Conservation (phyloP, 2,797 vertebrate genomes). For the Ambastaia sidthimunki region DNA sequence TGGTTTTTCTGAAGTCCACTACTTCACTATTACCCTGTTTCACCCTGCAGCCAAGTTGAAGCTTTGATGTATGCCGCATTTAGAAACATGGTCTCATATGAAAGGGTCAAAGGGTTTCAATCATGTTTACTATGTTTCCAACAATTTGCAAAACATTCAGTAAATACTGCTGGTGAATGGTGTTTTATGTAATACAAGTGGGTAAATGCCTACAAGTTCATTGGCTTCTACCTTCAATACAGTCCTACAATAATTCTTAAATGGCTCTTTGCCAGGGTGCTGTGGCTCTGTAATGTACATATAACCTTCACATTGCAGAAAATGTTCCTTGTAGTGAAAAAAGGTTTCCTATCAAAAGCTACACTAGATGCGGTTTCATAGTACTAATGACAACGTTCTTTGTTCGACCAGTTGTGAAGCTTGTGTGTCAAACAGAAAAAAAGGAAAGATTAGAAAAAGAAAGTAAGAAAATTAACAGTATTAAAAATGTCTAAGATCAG, state of each 20-base stretch:
- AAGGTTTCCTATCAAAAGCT: too few relatives aligned
- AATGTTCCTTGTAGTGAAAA: neutral
- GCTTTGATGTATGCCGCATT: neutral
- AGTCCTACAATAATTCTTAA: neutral
- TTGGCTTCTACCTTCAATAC: neutral
- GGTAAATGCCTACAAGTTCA: neutral
- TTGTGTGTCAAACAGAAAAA: too few relatives aligned
- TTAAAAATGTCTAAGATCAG: too few relatives aligned
- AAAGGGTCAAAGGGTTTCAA: too few relatives aligned
- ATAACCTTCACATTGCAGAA: neutral
- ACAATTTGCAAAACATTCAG: neutral
- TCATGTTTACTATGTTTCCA: neutral
- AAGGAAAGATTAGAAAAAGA: too few relatives aligned
- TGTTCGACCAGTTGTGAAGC: too few relatives aligned
- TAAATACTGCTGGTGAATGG: neutral
- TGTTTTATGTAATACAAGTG: neutral
- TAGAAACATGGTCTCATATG: neutral
- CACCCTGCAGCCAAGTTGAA: constrained; percentile 14
- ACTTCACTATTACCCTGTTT: constrained; percentile 38
- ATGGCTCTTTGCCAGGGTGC: neutral
- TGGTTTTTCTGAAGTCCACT: constrained; percentile 63
- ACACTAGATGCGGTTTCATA: too few relatives aligned
- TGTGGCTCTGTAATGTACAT: neutral
- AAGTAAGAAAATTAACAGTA: too few relatives aligned
- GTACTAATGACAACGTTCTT: too few relatives aligned